Evolutionary conservation across 2,113 vertebrate species (phyloP).

Genomic region (Syrmaticus mikado): DNA sequence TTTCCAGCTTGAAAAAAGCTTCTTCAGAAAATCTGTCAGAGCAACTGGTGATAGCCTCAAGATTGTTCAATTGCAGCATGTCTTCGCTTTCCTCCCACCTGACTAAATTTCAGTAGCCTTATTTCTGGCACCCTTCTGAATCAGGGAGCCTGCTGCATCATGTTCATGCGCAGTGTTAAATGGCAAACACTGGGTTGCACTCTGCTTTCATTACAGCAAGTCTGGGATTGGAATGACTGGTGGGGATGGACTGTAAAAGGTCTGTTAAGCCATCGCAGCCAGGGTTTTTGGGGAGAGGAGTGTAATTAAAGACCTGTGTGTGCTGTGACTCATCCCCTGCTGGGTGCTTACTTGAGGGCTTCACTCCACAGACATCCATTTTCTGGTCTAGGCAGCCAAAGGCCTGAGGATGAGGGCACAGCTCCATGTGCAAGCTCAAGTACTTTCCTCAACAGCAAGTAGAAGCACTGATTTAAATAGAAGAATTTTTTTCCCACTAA

Average conservation of each 20-base stretch:
- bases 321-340: background rate
- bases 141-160: accelerated
- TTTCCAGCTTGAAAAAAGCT: background rate
- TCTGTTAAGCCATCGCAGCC: background rate
- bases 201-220: background rate
- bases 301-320: background rate
- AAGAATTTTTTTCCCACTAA: background rate
- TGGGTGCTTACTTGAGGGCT: background rate
- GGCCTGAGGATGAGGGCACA: background rate
- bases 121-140: background rate
- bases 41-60: background rate
- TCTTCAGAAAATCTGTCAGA: background rate
- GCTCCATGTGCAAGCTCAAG: background rate
- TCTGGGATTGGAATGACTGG: background rate
- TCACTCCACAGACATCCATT: accelerated
- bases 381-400: background rate
- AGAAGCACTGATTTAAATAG: background rate
- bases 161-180: accelerated
- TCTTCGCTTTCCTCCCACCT: background rate
- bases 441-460: background rate
- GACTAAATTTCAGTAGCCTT: background rate
- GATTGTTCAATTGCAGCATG: background rate
- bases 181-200: background rate
- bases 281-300: background rate
- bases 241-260: background rate